Evolutionary conservation across 23 tunicate species (phyloP).

Genomic region (Trididemnum miniatum): DNA sequence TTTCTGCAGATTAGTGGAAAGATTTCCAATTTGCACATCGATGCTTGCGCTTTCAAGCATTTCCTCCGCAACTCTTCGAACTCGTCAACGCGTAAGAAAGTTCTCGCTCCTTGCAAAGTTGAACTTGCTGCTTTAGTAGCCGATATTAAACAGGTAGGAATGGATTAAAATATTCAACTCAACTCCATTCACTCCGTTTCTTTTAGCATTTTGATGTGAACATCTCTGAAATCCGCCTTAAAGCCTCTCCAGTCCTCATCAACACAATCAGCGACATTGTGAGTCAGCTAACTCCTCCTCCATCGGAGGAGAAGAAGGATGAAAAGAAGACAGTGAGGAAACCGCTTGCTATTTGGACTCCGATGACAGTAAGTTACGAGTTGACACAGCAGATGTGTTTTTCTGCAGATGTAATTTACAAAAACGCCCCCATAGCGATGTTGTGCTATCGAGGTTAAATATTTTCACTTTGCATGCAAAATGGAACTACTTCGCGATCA

Average conservation of each 20-base stretch:
- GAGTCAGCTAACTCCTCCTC: slow-evolving; percentile 47
- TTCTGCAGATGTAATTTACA: not conserved
- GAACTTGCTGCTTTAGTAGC: slow-evolving; percentile 33
- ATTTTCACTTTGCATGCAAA: too few species aligned
- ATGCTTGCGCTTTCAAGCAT: slow-evolving; percentile 39
- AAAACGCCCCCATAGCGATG: too few species aligned
- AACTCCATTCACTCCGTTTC: too few species aligned
- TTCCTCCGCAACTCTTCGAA: not conserved
- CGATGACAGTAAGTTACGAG: slow-evolving; percentile 31
- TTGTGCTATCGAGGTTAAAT: too few species aligned
- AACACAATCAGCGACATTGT: slow-evolving; percentile 54
- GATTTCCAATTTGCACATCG: slow-evolving; percentile 30
- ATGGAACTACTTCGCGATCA: too few species aligned
- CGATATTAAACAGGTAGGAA: slow-evolving; percentile 42
- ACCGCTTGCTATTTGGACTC: slow-evolving; percentile 24
- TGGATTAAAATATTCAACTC: too few species aligned
- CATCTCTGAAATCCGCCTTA: slow-evolving; percentile 44
- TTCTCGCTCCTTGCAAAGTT: slow-evolving; percentile 63
- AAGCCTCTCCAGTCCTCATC: slow-evolving; percentile 71
- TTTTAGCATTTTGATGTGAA: slow-evolving; percentile 47
- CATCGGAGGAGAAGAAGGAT: slow-evolving; percentile 10
- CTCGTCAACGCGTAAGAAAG: slow-evolving; percentile 42
- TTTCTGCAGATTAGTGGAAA: slow-evolving; percentile 24
- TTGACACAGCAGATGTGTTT: too few species aligned
- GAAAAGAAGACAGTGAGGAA: not conserved